A percentile compares a stretch with the other conserved stretches of the same genome.
These are phyloP conservation scores for Eupelmus urozonus DNA, from an alignment of 2,888 invertebrate species.

Conservation along the genomic window DNA sequence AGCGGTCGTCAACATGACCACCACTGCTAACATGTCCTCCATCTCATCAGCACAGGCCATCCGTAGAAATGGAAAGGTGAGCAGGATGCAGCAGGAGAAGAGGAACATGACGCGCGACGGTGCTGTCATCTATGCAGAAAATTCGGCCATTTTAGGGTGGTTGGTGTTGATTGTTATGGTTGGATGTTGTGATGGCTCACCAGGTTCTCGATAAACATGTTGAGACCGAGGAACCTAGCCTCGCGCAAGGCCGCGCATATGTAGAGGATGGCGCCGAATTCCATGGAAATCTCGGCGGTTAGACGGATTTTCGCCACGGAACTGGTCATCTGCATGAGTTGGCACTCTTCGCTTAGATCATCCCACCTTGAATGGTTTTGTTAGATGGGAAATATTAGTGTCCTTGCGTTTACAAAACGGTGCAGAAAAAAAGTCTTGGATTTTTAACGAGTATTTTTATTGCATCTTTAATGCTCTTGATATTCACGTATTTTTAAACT, in stretches of 20 bases:
- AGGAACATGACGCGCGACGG: conserved; percentile 96
- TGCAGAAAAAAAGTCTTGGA: no score
- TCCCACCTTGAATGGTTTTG: conserved; percentile 81
- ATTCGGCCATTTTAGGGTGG: no score
- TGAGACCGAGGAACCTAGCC: conserved; percentile 92
- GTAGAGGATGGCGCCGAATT: conserved; percentile 90
- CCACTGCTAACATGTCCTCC: conserved; percentile 94
- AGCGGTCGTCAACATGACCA: conserved; percentile 96
- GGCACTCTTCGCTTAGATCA: conserved; percentile 84
- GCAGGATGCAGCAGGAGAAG: conserved; percentile 92
- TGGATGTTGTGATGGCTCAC: conserved; percentile 79
- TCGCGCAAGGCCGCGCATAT: conserved; percentile 91
- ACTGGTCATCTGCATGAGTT: conserved; percentile 83
- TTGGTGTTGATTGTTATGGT: neutral
- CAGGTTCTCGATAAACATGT: conserved; percentile 96
- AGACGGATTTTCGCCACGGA: conserved; percentile 84
- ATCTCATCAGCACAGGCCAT: conserved; percentile 90
- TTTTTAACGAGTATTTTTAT: no score
- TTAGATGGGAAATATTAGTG: no score
- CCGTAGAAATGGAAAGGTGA: conserved; percentile 90
- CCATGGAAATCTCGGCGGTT: conserved; percentile 87
- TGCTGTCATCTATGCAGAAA: conserved; percentile 87
- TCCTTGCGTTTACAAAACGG: no score
- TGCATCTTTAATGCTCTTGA: no score
- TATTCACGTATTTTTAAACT: no score